phyloP scores from a whole-genome alignment of 2,113 vertebrate genomes.

The Pterophyllum scalare region DNA sequence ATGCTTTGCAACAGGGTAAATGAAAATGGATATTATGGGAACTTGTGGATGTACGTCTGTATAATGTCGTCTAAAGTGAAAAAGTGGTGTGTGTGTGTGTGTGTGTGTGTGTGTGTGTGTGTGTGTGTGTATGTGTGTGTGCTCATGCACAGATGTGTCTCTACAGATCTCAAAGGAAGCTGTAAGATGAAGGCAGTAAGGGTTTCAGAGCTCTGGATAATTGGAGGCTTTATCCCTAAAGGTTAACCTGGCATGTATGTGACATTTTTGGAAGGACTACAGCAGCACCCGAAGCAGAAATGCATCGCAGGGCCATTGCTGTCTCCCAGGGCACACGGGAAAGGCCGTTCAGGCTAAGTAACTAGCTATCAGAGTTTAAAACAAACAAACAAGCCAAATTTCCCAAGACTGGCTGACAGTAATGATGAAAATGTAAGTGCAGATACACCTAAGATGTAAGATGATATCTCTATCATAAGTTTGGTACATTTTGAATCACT shows the following conservation, averaged over 20 bases:
- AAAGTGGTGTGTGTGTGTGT: neutral
- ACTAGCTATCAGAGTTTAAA: neutral
- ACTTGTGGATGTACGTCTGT: neutral
- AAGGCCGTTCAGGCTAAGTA: neutral
- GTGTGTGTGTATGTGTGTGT: neutral
- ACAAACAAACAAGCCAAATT: neutral
- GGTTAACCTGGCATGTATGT: constrained; percentile 46
- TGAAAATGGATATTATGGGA: neutral
- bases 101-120: neutral
- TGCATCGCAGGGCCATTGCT: neutral
- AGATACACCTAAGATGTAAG: too few species aligned
- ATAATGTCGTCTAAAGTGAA: neutral
- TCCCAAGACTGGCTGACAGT: neutral
- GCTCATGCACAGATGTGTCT: neutral
- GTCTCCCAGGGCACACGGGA: neutral
- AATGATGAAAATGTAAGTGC: neutral
- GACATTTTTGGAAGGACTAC: constrained; percentile 30
- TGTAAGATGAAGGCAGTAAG: constrained; percentile 10
- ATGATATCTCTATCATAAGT: neutral
- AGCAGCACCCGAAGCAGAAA: neutral
- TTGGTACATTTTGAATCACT: neutral
- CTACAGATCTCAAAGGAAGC: neutral
- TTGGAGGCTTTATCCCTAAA: constrained; percentile 48
- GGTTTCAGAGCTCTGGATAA: constrained; percentile 43
- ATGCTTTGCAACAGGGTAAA: neutral